Evolutionary conservation across 2,888 invertebrate species (phyloP).

Genomic region (Xanthia icteritia): DNA sequence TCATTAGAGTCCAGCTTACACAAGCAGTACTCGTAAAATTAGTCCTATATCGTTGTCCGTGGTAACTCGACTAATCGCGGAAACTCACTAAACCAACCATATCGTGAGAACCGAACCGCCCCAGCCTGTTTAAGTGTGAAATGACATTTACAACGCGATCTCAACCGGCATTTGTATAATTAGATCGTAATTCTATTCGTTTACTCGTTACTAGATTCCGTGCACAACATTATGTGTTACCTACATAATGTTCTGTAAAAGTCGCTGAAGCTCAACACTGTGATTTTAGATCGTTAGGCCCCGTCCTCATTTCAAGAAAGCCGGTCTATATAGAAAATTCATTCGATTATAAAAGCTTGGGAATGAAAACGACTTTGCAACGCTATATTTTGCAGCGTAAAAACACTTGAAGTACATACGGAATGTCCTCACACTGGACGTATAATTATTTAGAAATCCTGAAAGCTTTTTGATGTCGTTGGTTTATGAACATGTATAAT

Average conservation of each 20-base stretch:
- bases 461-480: slow-evolving; percentile 42
- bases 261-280: slow-evolving; percentile 63
- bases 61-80: slow-evolving; percentile 74
- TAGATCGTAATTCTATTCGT: slow-evolving; percentile 84
- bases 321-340: slow-evolving; percentile 54
- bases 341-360: slow-evolving; percentile 55
- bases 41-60: slow-evolving; percentile 72
- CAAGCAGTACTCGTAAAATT: slow-evolving; percentile 77
- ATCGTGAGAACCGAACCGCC: slow-evolving; percentile 75
- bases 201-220: slow-evolving; percentile 76
- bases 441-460: slow-evolving; percentile 40
- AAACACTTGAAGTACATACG: slow-evolving; percentile 33
- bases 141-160: slow-evolving; percentile 82
- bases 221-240: slow-evolving; percentile 68
- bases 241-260: slow-evolving; percentile 62
- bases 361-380: slow-evolving; percentile 50
- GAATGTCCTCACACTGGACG: slow-evolving; percentile 12
- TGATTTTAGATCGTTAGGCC: slow-evolving; percentile 66
- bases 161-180: slow-evolving; percentile 82
- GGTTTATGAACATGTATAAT: slow-evolving; percentile 28
- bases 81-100: slow-evolving; percentile 70
- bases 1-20: slow-evolving; percentile 77
- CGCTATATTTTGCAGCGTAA: slow-evolving; percentile 23
- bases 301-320: slow-evolving; percentile 55
- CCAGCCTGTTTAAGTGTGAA: slow-evolving; percentile 74